Percentiles rank a stretch among this genome's conserved stretches.
These are phyloP conservation scores for Platanista minor DNA, from an alignment of 2,113 vertebrate species.

Conservation along the genomic window DNA sequence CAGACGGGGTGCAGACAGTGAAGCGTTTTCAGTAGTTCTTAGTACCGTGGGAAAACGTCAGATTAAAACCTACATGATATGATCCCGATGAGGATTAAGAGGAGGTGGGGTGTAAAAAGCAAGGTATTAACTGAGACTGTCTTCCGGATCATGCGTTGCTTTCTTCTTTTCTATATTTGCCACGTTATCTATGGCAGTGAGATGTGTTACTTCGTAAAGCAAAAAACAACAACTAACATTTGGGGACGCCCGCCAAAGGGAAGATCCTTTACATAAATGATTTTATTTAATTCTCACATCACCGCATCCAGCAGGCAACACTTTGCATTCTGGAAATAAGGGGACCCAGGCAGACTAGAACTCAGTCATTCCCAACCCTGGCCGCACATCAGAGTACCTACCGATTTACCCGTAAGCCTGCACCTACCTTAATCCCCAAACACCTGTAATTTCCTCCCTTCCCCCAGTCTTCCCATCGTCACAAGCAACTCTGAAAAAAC, in stretches of 20 bases:
- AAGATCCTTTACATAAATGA: not conserved
- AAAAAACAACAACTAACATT: not conserved
- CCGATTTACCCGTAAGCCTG: accelerated
- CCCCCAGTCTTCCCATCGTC: not conserved
- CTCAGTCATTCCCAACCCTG: not conserved
- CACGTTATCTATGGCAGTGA: not conserved
- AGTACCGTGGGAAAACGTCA: not conserved
- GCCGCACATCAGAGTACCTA: too few species aligned
- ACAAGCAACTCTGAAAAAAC: not conserved
- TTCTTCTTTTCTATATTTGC: not conserved
- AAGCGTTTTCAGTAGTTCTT: not conserved
- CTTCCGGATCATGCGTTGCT: not conserved
- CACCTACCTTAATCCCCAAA: not conserved
- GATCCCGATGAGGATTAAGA: too few species aligned
- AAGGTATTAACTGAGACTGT: not conserved
- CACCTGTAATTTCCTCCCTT: not conserved
- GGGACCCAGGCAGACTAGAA: not conserved
- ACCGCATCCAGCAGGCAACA: too few species aligned
- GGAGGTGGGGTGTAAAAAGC: not conserved
- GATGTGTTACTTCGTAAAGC: not conserved
- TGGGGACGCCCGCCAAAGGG: not conserved
- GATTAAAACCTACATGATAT: not conserved
- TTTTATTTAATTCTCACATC: not conserved
- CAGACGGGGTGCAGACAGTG: not conserved
- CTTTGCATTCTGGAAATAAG: not conserved